Base-by-base conservation (phyloP, 37 sponge, comb jelly and placozoan genomes). In the Beroe ovata region DNA sequence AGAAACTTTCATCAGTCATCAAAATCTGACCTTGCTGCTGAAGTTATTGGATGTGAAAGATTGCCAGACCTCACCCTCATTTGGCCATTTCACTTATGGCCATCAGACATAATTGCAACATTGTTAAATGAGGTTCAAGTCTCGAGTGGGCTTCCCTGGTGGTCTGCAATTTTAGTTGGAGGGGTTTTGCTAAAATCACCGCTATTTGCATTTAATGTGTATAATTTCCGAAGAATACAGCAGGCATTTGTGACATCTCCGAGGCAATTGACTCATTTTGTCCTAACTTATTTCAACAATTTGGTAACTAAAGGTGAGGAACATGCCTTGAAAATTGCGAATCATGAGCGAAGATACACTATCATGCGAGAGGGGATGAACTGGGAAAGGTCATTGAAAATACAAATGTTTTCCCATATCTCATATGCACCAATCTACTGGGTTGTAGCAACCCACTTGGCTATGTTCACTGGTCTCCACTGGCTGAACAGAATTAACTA, bases 71-170 rank as follows among this genome's bases (percentile, higher is more conserved):
- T 77, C 28, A 77, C 84, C 14, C n/a, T 42, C 4, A 42, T 77
- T 0, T 77, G 84, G 84, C 84, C 84, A 2, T 77, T 77, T 39
- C 84, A 77, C 38, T n/a, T 40, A 19, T 77, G 84, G 84, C 84
- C 84, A 42, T 77, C 84, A n/a, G 84, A 77, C 23, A 23, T 77
- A 32, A 29, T 35, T 32, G 84, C 84, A 38, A 77, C 41, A 0
- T 77, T 39, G 25, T 39, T 77, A 42, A 35, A 77, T 23, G 11
- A 39, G 14, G 8, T 77, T 40, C 84, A 77, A 40, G 4, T 26
- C 1, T 6, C 0, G 22, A 32, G 36, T 42, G 84, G 84, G 26
- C 20, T 77, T 6, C 84, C 84, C 2, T 77, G 84, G 84, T 77
- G 84, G 84, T 6, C 29, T 21, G 11, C 84, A 2, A 77, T 77